Conservation (phyloP, 2,113 vertebrate species). For the Parotia lawesii region DNA sequence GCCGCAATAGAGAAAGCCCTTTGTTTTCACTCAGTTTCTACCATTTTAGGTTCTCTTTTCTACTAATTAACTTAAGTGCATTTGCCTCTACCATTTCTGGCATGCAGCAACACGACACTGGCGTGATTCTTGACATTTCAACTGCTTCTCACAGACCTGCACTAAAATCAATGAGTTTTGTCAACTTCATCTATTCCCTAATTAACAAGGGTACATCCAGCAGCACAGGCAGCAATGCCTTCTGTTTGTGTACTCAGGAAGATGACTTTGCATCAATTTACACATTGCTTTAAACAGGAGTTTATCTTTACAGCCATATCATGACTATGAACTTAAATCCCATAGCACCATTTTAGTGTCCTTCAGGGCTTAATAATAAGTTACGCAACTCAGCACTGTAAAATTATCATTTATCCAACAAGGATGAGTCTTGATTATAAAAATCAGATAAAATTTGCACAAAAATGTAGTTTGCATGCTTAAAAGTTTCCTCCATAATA, state of each 20-base stretch:
- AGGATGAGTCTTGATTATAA: not conserved
- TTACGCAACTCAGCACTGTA: not conserved
- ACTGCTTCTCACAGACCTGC: slow-evolving; percentile 1
- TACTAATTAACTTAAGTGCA: slow-evolving; percentile 52
- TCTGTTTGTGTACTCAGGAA: not conserved
- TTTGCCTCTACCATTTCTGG: slow-evolving; percentile 26
- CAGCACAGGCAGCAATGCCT: not conserved
- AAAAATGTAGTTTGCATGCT: not conserved
- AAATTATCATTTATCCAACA: not conserved
- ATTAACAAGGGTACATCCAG: not conserved
- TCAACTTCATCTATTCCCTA: slow-evolving; percentile 7
- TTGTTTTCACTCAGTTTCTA: slow-evolving; percentile 1
- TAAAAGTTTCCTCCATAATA: not conserved
- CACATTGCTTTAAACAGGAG: not conserved
- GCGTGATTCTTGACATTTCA: slow-evolving; percentile 36
- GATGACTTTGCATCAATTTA: slow-evolving; percentile 14
- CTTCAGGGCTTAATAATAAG: not conserved
- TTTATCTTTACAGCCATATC: not conserved
- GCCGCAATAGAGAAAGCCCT: not conserved
- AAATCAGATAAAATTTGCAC: not conserved
- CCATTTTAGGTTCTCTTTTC: slow-evolving; percentile 4
- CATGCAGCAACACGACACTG: slow-evolving; percentile 38
- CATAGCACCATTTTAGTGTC: not conserved
- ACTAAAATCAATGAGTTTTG: slow-evolving; percentile 25
- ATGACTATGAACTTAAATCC: not conserved